A percentile compares a stretch with the other conserved stretches of the same genome.
Conservation (phyloP, 2,888 invertebrate species). For the Cremastinae sp. region DNA sequence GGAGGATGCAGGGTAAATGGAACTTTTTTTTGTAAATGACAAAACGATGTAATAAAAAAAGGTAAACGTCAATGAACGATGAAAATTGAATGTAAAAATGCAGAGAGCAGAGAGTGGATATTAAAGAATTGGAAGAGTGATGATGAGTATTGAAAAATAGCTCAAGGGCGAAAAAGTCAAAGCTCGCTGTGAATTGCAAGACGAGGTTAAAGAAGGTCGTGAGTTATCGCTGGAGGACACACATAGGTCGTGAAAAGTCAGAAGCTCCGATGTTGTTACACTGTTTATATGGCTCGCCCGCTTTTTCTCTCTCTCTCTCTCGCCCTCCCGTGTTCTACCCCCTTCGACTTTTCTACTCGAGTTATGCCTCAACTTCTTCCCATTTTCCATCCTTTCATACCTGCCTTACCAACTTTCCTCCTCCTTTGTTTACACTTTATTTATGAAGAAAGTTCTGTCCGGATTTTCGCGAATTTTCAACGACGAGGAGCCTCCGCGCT, state of each 20-base stretch:
- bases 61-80: too few relatives aligned
- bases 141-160: too few relatives aligned
- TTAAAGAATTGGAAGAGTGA: too few relatives aligned
- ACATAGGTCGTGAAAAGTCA: constrained; percentile 26
- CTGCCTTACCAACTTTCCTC: constrained; percentile 45
- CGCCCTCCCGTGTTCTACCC: constrained; percentile 6
- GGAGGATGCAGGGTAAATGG: too few relatives aligned
- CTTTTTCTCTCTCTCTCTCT: neutral
- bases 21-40: too few relatives aligned
- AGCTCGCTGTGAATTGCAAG: neutral
- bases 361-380: neutral
- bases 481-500: constrained; percentile 47
- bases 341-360: neutral
- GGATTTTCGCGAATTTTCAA: constrained; percentile 75
- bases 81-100: too few relatives aligned
- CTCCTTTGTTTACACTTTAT: constrained; percentile 78
- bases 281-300: constrained; percentile 20
- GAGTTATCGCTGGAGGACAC: constrained; percentile 37
- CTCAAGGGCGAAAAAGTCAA: neutral
- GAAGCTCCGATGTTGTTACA: constrained; percentile 32
- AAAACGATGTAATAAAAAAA: too few relatives aligned
- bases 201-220: constrained; percentile 21
- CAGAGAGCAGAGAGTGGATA: too few relatives aligned
- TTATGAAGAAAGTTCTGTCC: constrained; percentile 78
- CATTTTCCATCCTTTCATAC: neutral